phyloP scores from a whole-genome alignment of 2,797 vertebrate species.

The Halcyon leucocephala region DNA sequence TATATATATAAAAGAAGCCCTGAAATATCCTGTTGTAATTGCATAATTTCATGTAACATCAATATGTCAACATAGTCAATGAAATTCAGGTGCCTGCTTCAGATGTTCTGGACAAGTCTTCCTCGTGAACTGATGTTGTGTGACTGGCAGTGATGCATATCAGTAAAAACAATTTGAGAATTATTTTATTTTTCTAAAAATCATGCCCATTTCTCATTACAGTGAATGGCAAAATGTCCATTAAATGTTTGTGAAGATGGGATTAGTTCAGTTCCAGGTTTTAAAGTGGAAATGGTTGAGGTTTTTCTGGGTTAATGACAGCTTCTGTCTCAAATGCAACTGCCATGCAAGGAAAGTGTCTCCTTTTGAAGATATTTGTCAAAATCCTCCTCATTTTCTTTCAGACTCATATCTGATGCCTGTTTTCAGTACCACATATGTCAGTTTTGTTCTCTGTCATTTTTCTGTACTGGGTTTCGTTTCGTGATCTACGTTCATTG shows the following conservation, averaged over 20 bases:
- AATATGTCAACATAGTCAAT: background rate
- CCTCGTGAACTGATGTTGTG: background rate
- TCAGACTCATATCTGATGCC: background rate
- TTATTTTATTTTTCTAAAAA: background rate
- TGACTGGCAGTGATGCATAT: background rate
- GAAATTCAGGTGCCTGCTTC: background rate
- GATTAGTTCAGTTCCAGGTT: background rate
- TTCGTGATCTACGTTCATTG: background rate
- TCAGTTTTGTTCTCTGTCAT: background rate
- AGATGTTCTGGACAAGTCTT: background rate
- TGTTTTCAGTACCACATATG: background rate
- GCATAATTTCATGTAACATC: background rate
- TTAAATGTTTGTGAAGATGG: background rate
- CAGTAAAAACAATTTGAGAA: background rate
- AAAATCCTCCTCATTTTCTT: background rate
- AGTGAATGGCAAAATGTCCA: background rate
- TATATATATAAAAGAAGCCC: background rate
- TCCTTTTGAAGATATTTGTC: background rate
- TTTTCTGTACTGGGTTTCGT: background rate
- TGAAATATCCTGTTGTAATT: background rate
- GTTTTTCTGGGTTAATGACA: background rate
- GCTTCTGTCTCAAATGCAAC: background rate
- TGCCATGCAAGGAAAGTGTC: background rate
- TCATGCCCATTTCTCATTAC: background rate
- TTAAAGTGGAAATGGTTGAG: background rate